phyloP scores from a whole-genome alignment of 2,113 vertebrate species.

The Channa argus region DNA sequence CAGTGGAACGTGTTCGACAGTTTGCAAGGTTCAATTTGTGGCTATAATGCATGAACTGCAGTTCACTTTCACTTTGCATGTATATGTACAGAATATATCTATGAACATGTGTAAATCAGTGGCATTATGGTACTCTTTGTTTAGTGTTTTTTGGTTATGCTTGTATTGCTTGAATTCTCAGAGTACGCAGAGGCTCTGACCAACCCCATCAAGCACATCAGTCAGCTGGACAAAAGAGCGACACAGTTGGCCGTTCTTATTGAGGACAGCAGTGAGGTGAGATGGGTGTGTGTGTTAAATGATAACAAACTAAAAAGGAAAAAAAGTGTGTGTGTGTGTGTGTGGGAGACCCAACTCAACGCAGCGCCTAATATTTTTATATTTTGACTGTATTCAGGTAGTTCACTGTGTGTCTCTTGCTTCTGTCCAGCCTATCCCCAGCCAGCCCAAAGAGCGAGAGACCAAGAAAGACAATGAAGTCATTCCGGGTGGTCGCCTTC shows the following conservation, averaged over 20 bases:
- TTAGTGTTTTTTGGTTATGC: neutral
- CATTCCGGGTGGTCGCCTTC: neutral
- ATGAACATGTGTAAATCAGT: too few relatives aligned
- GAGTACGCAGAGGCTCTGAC: constrained; percentile 90
- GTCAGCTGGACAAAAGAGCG: constrained; percentile 86
- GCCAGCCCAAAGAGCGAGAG: constrained; percentile 55
- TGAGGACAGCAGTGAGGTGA: constrained; percentile 85
- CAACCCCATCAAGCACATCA: constrained; percentile 91
- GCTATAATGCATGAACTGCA: too few relatives aligned
- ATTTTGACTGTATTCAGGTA: too few relatives aligned
- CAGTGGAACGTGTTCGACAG: too few relatives aligned
- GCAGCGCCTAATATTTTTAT: too few relatives aligned
- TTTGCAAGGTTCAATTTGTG: too few relatives aligned
- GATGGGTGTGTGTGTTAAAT: constrained; percentile 6
- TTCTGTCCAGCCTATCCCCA: constrained; percentile 45
- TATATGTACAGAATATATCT: too few relatives aligned
- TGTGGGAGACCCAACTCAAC: too few relatives aligned
- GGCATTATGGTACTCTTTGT: neutral
- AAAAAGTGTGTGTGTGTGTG: too few relatives aligned
- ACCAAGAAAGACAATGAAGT: neutral
- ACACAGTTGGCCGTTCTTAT: constrained; percentile 86
- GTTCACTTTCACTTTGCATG: too few relatives aligned
- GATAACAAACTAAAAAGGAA: too few relatives aligned
- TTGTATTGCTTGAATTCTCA: constrained; percentile 59
- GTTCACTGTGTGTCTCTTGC: neutral